phyloP scores from a whole-genome alignment of 1,140 invertebrate genomes.

The Ladona fulva region DNA sequence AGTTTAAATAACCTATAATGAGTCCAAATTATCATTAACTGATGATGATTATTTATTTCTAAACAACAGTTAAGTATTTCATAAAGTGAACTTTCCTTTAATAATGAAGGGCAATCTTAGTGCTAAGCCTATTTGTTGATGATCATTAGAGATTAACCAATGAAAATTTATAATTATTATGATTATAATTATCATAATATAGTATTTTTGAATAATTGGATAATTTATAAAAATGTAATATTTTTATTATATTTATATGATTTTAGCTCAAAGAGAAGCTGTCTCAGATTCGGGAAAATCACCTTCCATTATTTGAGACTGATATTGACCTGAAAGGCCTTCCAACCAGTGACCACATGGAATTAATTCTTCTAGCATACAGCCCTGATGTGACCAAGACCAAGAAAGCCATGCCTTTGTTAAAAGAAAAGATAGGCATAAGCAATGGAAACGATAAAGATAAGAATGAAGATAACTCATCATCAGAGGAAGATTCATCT shows the following conservation, averaged over 20 bases:
- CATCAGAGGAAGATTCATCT: neutral
- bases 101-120: too few relatives aligned
- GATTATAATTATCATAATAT: too few relatives aligned
- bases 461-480: neutral
- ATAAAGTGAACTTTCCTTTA: too few relatives aligned
- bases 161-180: too few relatives aligned
- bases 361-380: constrained; percentile 54
- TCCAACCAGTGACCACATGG: constrained; percentile 47
- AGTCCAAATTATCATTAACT: too few relatives aligned
- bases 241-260: neutral
- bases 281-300: constrained; percentile 29
- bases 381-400: constrained; percentile 46
- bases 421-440: constrained; percentile 29
- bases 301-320: constrained; percentile 30
- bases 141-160: too few relatives aligned
- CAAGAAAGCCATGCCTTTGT: constrained; percentile 32
- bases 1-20: neutral
- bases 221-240: too few relatives aligned
- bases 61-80: too few relatives aligned
- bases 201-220: too few relatives aligned
- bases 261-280: constrained; percentile 22
- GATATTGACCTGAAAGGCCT: constrained; percentile 44
- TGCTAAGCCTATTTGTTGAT: too few relatives aligned
- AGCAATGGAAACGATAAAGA: neutral
- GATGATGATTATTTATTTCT: too few relatives aligned